Percentiles rank a stretch among this genome's conserved stretches.
phyloP scores from a whole-genome alignment of 2,113 vertebrate species.

The Hyla sarda region DNA sequence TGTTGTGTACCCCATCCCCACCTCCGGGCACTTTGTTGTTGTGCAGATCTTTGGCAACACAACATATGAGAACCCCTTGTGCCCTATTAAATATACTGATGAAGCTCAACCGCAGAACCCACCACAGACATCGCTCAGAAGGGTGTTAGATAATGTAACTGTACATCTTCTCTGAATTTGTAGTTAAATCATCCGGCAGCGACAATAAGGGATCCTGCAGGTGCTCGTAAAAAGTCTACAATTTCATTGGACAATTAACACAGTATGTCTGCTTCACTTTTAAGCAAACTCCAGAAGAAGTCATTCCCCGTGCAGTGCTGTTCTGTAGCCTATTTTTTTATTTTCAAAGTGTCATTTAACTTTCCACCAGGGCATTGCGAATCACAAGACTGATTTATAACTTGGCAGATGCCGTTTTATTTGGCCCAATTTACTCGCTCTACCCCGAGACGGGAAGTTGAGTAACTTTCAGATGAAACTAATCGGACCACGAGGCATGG shows the following conservation, averaged over 20 bases:
- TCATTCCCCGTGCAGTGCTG: background rate
- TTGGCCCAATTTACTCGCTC: background rate
- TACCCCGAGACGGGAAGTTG: background rate
- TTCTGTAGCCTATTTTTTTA: too few species aligned
- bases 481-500: background rate
- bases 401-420: background rate
- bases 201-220: constrained; percentile 12
- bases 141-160: background rate
- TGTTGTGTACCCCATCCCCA: too few species aligned
- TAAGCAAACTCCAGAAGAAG: constrained; percentile 16
- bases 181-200: background rate
- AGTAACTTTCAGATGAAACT: background rate
- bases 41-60: background rate
- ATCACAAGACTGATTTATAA: background rate
- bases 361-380: background rate
- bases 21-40: too few species aligned
- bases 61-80: background rate
- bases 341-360: constrained; percentile 6
- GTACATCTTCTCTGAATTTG: background rate
- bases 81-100: too few species aligned
- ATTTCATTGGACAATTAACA: constrained; percentile 21
- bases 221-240: constrained; percentile 11
- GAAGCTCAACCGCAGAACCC: too few species aligned
- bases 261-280: constrained; percentile 17
- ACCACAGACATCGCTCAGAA: background rate